phyloP scores from a whole-genome alignment of 1,140 invertebrate genomes.

The Yoshiicerus persimilis region DNA sequence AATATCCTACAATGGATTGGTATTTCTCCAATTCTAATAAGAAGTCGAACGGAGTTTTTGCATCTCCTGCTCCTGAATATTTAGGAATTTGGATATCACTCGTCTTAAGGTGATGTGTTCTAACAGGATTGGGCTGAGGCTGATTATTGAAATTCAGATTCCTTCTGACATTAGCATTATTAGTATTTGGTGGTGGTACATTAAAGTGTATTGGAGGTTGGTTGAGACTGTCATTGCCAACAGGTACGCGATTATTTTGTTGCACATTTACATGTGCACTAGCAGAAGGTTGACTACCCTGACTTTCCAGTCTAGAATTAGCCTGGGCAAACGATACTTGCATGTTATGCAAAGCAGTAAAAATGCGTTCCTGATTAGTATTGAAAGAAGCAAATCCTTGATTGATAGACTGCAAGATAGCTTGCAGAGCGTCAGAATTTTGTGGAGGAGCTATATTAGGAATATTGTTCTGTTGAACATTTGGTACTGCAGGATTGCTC shows the following conservation, averaged over 20 bases:
- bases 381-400: neutral
- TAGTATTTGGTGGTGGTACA: neutral
- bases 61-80: neutral
- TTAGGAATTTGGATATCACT: slow-evolving; percentile 22
- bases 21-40: slow-evolving; percentile 27
- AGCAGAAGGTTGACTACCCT: too few species aligned
- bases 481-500: too few species aligned
- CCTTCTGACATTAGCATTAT: neutral
- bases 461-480: too few species aligned
- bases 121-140: neutral
- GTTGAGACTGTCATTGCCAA: too few species aligned
- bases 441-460: too few species aligned
- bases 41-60: slow-evolving; percentile 30
- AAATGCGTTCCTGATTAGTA: neutral
- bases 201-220: too few species aligned
- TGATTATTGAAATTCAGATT: neutral
- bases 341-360: neutral
- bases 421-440: too few species aligned
- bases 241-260: neutral
- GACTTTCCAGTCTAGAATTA: neutral
- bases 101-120: slow-evolving; percentile 1
- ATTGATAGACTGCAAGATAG: neutral
- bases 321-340: neutral
- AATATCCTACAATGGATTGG: slow-evolving; percentile 5
- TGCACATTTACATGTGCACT: too few species aligned